Conservation (phyloP, 2,888 invertebrate genomes). For the Galerucella calmariensis region DNA sequence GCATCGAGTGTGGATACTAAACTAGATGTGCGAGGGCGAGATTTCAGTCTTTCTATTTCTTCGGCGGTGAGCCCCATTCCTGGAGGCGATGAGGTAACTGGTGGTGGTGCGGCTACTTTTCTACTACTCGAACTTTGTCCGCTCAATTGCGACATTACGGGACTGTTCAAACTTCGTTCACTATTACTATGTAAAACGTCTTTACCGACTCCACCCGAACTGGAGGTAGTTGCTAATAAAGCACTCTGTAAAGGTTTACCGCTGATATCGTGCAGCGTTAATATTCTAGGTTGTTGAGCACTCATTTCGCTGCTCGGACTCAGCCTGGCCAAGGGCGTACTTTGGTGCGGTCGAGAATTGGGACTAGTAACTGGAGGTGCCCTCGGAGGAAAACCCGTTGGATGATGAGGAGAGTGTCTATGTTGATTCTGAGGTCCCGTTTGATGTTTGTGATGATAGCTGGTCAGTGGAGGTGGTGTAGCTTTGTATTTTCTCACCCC, state of each 20-base stretch:
- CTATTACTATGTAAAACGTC: constrained; percentile 91
- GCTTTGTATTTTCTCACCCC: constrained; percentile 90
- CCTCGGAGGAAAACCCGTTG: constrained; percentile 79
- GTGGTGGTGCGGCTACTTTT: constrained; percentile 77
- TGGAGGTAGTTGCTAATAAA: constrained; percentile 87
- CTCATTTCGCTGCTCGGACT: constrained; percentile 94
- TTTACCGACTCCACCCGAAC: constrained; percentile 84
- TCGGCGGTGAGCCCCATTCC: constrained; percentile 90
- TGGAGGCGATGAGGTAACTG: constrained; percentile 75
- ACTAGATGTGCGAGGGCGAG: constrained; percentile 88
- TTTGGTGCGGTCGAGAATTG: constrained; percentile 83
- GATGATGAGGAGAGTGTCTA: constrained; percentile 82
- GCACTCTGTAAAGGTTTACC: constrained; percentile 93
- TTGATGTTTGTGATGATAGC: constrained; percentile 83
- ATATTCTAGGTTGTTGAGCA: constrained; percentile 88
- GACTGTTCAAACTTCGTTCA: constrained; percentile 90
- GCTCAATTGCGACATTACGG: constrained; percentile 91
- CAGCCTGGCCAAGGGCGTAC: constrained; percentile 88
- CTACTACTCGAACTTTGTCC: constrained; percentile 83
- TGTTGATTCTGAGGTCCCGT: constrained; percentile 76
- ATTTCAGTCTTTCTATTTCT: constrained; percentile 91
- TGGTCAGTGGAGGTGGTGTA: constrained; percentile 82
- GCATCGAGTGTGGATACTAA: constrained; percentile 92
- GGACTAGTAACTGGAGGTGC: constrained; percentile 68
- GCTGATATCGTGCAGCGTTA: constrained; percentile 93